Base-by-base conservation (phyloP, 1,140 invertebrate genomes). In the Drosophila miranda region DNA sequence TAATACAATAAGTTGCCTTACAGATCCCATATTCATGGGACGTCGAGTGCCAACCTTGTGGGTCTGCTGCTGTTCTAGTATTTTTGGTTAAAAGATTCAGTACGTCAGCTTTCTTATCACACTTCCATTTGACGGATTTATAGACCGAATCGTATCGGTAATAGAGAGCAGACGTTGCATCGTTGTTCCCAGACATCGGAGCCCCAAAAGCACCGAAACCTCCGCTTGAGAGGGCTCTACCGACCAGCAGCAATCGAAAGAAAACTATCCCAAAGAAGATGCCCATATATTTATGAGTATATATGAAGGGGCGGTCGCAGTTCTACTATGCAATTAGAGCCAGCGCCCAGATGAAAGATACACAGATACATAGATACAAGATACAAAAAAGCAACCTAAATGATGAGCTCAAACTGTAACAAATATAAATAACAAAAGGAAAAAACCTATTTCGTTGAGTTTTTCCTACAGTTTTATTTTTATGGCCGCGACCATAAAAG, bases 321-420 rank as follows among this genome's bases (percentile, higher is more conserved):
- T 68, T 80, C 67, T 44, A 38, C 34, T 13, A 59, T 66, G 77
- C 77, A 84, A 84, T 84, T 86, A 86, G 60, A 70, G 80, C 16
- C 78, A 77, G 64, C 75, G 68, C 74, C 76, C 72, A 38, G 50
- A 68, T 68, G 34, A 38, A 38, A 72, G 58, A 84, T 66, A 8
- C 45, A n/a, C 16, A 76, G 72, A 53, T 45, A 67, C 23, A 28
- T 34, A 41, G 13, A 9, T 9, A 8, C 45, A n/a, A 16, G 9
- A 41, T 4, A 45, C n/a, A 21, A 67, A 62, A 60, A 73, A 51
- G 3, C 34, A 30, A 55, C 42, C 48, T 30, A 60, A 66, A 46
- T 71, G 75, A 76, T 83, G 67, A 67, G 68, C 76, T 60, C 63
- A 63, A 69, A 83, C 59, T 86, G 63, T 86, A 86, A 77, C 82